Conservation (phyloP, 2,888 invertebrate species). For the Nymphalis polychloros region DNA sequence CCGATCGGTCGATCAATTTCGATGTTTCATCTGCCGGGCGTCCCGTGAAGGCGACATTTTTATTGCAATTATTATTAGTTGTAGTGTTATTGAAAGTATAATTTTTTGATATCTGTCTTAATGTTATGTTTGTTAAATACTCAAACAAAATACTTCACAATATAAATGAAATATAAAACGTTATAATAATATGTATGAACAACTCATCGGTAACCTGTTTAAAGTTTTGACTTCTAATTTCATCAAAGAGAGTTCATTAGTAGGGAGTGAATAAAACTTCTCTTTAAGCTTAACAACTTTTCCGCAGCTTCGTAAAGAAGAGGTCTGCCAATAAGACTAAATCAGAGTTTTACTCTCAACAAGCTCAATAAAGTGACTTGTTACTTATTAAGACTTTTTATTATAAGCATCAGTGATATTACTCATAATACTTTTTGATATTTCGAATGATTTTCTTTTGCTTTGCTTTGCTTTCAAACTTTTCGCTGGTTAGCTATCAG, state of each 20-base stretch:
- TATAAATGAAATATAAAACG: background rate
- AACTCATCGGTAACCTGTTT: constrained; percentile 5
- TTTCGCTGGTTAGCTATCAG: too few relatives aligned
- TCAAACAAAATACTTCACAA: too few relatives aligned
- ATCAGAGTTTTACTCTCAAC: constrained; percentile 15
- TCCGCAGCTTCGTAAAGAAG: constrained; percentile 10
- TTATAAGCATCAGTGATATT: background rate
- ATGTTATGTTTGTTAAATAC: too few relatives aligned
- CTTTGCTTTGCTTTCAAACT: background rate
- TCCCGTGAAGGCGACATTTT: too few relatives aligned
- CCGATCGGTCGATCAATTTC: too few relatives aligned
- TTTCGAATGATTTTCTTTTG: too few relatives aligned
- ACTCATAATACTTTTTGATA: too few relatives aligned
- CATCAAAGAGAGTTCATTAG: constrained; percentile 19
- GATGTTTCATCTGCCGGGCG: too few relatives aligned
- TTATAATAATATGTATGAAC: background rate
- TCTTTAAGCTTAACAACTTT: constrained; percentile 20
- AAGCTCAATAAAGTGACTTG: background rate
- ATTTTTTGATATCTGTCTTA: too few relatives aligned
- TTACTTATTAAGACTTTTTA: background rate
- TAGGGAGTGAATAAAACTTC: constrained; percentile 21
- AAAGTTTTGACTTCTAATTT: constrained; percentile 11
- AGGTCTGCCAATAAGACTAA: constrained; percentile 20
- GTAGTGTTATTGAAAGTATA: too few relatives aligned
- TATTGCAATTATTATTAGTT: too few relatives aligned